A percentile compares a stretch with the other conserved stretches of the same genome.
Conservation (phyloP, 2,113 vertebrate species). For the Sylvilagus bachmani region DNA sequence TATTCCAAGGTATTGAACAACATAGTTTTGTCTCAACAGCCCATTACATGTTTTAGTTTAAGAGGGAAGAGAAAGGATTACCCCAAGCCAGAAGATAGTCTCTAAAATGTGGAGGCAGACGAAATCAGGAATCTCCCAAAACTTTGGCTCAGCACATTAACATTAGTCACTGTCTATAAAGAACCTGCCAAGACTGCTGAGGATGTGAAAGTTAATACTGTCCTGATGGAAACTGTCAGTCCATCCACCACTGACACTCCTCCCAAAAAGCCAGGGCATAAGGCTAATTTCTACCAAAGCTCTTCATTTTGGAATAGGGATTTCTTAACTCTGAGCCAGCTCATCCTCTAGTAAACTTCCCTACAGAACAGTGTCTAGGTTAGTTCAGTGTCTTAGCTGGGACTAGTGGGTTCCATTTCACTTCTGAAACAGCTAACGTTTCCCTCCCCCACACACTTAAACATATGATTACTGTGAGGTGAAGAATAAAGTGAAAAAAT, state of each 20-base stretch:
- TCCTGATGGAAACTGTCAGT: neutral
- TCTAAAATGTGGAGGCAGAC: neutral
- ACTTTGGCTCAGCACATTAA: constrained; percentile 39
- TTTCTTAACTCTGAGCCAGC: neutral
- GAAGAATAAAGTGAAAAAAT: neutral
- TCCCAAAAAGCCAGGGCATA: neutral
- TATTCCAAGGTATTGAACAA: neutral
- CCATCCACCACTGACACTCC: neutral
- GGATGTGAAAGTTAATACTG: constrained; percentile 26
- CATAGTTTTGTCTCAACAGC: neutral
- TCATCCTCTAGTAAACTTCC: neutral
- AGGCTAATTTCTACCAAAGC: neutral
- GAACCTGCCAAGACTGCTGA: constrained; percentile 58
- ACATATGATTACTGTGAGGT: neutral
- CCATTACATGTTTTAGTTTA: neutral
- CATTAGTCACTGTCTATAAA: constrained; percentile 59
- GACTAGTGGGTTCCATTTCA: neutral
- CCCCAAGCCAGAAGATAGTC: neutral
- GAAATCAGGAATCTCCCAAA: constrained; percentile 25
- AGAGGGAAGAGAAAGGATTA: neutral
- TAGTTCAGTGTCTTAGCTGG: neutral
- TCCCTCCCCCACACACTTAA: neutral
- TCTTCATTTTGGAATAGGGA: neutral
- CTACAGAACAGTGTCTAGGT: neutral
- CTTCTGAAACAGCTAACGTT: neutral